Evolutionary conservation across 1,140 invertebrate genomes (phyloP), one percentile per base, ranked within the genome.

Genomic region (Solenopsis invicta): DNA sequence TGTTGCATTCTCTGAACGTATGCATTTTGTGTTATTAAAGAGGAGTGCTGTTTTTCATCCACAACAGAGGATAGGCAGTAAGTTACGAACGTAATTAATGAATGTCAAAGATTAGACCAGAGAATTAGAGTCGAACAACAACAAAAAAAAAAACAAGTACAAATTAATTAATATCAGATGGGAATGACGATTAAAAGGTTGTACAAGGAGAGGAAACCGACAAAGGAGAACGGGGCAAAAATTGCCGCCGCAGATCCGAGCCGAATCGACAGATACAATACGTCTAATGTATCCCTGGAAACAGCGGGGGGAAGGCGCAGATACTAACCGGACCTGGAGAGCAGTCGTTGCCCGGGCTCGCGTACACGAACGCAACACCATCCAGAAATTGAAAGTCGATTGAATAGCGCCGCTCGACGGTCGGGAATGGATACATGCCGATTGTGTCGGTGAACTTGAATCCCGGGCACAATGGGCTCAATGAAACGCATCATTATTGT

Each of bases 401-500:
- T 92, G 90, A 92, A 92, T 90, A 77, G 86, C 86, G 71, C 52
- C 81, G 54, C 48, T 52, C 66, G 59, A 74, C 54, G 64, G 76
- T 64, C 72, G 41, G 86, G 56, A 86, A 92, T 89, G 85, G 87
- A 92, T 92, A 91, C 86, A 88, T 76, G 66, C 76, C 85, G 76
- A 92, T 92, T 86, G 90, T 89, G 85, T 90, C 88, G 91, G 91
- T 92, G 92, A 93, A 93, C 92, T 92, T 91, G 91, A 90, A 93
- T 92, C 86, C 81, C 67, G 50, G 10, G 34, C 50, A 92, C 92
- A 93, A 93, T 93, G 85, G 92, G 89, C 62, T 90, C 90, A 91
- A 92, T 92, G 92, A 89, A 93, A 92, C 89, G 90, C 92, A 67
- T 92, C 91, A 92, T 93, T 91, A 93, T 93, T 91, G 90, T 92